These are phyloP conservation scores for Cheiracanthium punctorium DNA, from an alignment of 2,888 invertebrate genomes.

Conservation along the genomic window DNA sequence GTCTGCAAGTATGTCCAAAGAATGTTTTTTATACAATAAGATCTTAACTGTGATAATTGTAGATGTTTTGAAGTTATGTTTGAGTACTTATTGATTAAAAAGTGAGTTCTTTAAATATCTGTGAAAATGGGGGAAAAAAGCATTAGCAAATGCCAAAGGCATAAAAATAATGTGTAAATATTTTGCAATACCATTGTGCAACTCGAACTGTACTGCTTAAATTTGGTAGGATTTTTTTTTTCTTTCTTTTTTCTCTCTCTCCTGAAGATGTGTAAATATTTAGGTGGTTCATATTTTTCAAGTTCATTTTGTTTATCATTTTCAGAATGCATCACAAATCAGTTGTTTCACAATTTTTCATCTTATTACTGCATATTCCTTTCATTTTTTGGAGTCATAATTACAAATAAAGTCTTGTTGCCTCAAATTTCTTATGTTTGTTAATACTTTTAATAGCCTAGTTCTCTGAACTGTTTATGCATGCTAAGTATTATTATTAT, in stretches of 20 bases:
- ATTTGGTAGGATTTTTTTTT: slow-evolving; percentile 36
- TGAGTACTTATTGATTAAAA: slow-evolving; percentile 53
- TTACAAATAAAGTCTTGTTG: not conserved
- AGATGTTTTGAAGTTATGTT: slow-evolving; percentile 18
- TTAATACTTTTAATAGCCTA: not conserved
- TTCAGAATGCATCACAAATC: not conserved
- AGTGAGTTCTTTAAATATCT: slow-evolving; percentile 26
- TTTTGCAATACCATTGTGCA: slow-evolving; percentile 30
- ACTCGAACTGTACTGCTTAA: slow-evolving; percentile 42
- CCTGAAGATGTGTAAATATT: slow-evolving; percentile 42
- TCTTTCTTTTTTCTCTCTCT: too few relatives aligned
- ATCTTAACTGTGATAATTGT: slow-evolving; percentile 60
- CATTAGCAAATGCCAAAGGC: slow-evolving; percentile 39
- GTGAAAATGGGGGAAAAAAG: slow-evolving; percentile 26
- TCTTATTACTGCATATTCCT: not conserved
- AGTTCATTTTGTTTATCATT: slow-evolving; percentile 32
- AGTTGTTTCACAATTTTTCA: not conserved
- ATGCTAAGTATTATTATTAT: not conserved
- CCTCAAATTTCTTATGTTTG: not conserved
- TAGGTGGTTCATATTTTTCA: slow-evolving; percentile 36
- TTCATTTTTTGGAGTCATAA: not conserved
- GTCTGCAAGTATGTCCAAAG: slow-evolving; percentile 58
- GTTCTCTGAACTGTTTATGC: not conserved
- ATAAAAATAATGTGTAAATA: slow-evolving; percentile 46
- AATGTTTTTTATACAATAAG: slow-evolving; percentile 43